Base-by-base conservation (phyloP, 2,113 vertebrate genomes). In the Megaceryle torquata region DNA sequence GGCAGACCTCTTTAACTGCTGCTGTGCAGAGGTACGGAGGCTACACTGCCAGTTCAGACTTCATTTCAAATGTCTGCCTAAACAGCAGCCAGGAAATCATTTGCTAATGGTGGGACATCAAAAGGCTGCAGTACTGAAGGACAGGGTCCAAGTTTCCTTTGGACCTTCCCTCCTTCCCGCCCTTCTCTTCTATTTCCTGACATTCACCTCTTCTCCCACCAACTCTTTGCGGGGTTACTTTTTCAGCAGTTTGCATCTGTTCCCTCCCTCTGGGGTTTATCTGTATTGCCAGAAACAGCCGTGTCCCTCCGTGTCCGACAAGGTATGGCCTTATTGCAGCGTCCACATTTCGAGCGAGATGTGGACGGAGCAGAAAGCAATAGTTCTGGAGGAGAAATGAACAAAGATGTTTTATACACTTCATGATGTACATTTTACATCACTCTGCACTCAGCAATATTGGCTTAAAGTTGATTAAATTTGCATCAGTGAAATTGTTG, bases 271-370 rank as follows among this genome's bases (percentile, higher is more conserved):
- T 3, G 19, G 26, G 17, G 10, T 8, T 46, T 44, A 43, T 43
- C 3, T 53, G 22, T 9, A 31, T 4, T 26, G 57, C 44, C 44
- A 80, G 67, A 75, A 81, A 26, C 25, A 60, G 48, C 13, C 1
- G 1, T 31, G 92, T 77, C 1, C 4, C 33, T 64, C 20, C 5
- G 29, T 28, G 39, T 85, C 24, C 46, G 48, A 79, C 46, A 19
- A 84, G 20, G 51, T 35, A n/a, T 1, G 7, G 60, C 20, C 88
- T 70, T 69, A 20, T 71, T 0, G 0, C 31, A 53, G 33, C 3
- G 13, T 15, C 28, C 14, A 44, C 37, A 22, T 29, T 74, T 80
- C 83, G 10, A 33, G 16, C 15, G 19, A 79, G 39, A 21, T 53
- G 61, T 6, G 35, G 37, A 77, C 9, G 51, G 7, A 70, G 59